Evolutionary conservation across 2,888 invertebrate species (phyloP), one percentile per base, ranked within the genome.

Genomic region (Pseudococcus viburni): DNA sequence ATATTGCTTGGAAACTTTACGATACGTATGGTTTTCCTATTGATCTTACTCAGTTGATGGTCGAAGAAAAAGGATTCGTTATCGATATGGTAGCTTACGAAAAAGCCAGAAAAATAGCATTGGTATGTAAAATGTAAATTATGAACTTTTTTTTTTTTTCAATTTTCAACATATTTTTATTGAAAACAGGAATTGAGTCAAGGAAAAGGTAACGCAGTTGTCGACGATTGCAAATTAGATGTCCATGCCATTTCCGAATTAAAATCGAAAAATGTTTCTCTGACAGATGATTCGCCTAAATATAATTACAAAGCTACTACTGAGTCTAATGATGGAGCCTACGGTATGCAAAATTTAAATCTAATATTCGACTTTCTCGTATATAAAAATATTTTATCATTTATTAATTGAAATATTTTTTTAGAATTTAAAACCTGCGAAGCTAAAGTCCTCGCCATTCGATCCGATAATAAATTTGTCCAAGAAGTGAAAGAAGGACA

Each of bases 1-100:
- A 99, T 92, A 95, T 99, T 85, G 99, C 99, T 0, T 99, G 99
- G 99, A 94, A 98, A 89, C 93, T 99, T 88, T 99, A 99, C 92
- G 99, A 99, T 91, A 99, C 99, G 0, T 99, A 99, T 91, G 99
- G 99, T 22, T 99, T 99, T 91, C 99, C 99, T 0, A 94, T 99
- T 88, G 99, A 99, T 93, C 94, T 99, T 89, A 99, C 99, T 0
- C 96, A 96, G 91, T 93, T 99, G 51, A 99, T 99, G 99, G 96
- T 96, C 85, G 99, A 99, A 93, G 99, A 99, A 92, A 97, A 96
- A 91, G 96, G 96, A 0, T 93, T 99, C 7, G 92, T 92, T 88
- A 95, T 99, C 90, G 97, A 99, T 91, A 96, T 97, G 95, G 93
- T 92, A 46, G 95, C 93, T n/a, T 99, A 98, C 92, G 99, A 99